Evolutionary conservation across 2,113 vertebrate genomes (phyloP).

Genomic region (Cebidichthys violaceus): DNA sequence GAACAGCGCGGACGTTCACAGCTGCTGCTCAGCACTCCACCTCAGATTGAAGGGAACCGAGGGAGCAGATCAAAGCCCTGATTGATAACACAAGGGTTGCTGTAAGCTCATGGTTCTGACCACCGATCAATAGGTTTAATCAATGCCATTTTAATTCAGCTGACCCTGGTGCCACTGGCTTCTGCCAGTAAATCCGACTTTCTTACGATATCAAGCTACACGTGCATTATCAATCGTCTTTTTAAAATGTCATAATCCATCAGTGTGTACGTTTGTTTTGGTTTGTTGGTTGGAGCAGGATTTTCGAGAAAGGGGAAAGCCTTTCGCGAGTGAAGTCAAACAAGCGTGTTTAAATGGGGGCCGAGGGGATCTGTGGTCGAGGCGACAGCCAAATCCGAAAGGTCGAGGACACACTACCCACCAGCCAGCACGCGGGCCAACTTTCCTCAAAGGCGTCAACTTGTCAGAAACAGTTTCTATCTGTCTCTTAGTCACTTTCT

Average conservation of each 20-base stretch:
- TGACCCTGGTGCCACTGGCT: constrained; percentile 26
- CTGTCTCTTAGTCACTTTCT: constrained; percentile 59
- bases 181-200: background rate
- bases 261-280: constrained; percentile 17
- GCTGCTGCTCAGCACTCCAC: constrained; percentile 41
- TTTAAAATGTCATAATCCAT: constrained; percentile 20
- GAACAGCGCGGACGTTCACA: constrained; percentile 34
- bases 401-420: constrained; percentile 62
- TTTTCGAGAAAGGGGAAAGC: constrained; percentile 14
- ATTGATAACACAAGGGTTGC: constrained; percentile 63
- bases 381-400: constrained; percentile 63
- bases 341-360: constrained; percentile 51
- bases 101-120: constrained; percentile 54
- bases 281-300: constrained; percentile 3
- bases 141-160: constrained; percentile 69
- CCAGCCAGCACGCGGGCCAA: constrained; percentile 39
- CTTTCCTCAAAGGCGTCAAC: constrained; percentile 64
- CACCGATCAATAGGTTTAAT: constrained; percentile 69
- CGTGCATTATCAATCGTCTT: background rate
- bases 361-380: constrained; percentile 47
- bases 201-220: background rate
- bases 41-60: constrained; percentile 23
- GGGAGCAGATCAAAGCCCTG: constrained; percentile 54
- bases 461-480: constrained; percentile 72
- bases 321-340: constrained; percentile 47